A percentile compares a stretch with the other conserved stretches of the same genome.
Conservation (phyloP, 2,797 vertebrate species). For the Spheniscus humboldti region DNA sequence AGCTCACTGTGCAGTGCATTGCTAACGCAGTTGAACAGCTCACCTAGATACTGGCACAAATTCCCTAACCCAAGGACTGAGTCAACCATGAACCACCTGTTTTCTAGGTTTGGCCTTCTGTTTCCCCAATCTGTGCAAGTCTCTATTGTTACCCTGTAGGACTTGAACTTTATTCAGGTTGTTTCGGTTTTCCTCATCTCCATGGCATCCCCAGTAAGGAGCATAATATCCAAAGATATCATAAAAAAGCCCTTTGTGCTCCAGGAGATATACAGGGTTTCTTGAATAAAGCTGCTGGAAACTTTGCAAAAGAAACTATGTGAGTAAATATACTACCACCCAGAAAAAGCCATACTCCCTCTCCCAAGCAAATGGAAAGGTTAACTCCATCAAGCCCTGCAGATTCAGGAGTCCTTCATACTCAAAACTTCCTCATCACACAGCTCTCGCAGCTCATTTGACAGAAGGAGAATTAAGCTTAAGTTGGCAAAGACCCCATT, state of each 20-base stretch:
- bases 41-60: neutral
- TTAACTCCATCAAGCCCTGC: neutral
- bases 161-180: neutral
- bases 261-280: neutral
- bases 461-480: conserved; percentile 6
- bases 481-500: neutral
- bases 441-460: neutral
- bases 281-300: neutral
- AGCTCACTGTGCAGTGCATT: neutral
- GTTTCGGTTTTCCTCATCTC: neutral
- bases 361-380: neutral
- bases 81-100: neutral
- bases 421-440: neutral
- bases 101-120: neutral
- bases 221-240: neutral
- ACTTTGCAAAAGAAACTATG: neutral
- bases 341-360: neutral
- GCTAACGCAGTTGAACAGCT: neutral
- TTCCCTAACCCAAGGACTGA: neutral
- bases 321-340: neutral
- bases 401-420: neutral
- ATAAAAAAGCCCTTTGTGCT: neutral
- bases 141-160: neutral
- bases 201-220: neutral
- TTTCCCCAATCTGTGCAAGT: neutral